These are phyloP conservation scores for Acropternis orthonyx DNA, from an alignment of 2,797 vertebrate genomes.

Conservation along the genomic window DNA sequence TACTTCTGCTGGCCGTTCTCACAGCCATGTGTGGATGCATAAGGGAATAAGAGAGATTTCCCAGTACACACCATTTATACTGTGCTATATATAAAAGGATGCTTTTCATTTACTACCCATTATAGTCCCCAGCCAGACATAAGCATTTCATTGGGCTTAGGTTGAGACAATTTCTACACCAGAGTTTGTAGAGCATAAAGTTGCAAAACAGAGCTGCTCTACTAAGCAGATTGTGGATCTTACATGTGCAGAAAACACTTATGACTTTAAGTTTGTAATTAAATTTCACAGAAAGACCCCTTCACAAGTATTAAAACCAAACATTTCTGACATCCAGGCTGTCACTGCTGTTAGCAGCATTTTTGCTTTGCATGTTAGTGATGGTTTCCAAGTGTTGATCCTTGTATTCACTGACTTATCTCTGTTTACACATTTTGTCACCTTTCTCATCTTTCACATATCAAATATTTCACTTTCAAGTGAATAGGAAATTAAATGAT, in stretches of 20 bases:
- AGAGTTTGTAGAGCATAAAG: not conserved
- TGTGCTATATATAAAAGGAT: not conserved
- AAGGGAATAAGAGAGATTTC: not conserved
- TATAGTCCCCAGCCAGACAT: not conserved
- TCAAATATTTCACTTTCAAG: not conserved
- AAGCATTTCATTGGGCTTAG: not conserved
- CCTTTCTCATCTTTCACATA: not conserved
- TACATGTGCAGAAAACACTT: not conserved
- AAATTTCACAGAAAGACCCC: not conserved
- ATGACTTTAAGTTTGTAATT: not conserved
- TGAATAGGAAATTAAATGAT: not conserved
- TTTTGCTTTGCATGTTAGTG: not conserved
- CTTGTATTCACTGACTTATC: not conserved
- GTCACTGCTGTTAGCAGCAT: not conserved
- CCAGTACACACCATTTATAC: not conserved
- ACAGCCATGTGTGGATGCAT: rapidly evolving
- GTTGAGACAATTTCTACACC: not conserved
- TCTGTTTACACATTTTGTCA: not conserved
- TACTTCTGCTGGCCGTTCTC: not conserved
- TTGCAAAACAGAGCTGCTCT: not conserved
- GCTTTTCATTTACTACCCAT: not conserved
- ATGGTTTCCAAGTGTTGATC: not conserved
- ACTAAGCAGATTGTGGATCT: not conserved
- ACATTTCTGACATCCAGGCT: not conserved
- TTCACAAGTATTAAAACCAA: not conserved